Evolutionary conservation across 2,888 invertebrate species (phyloP).

Genomic region (Dryobota labecula): DNA sequence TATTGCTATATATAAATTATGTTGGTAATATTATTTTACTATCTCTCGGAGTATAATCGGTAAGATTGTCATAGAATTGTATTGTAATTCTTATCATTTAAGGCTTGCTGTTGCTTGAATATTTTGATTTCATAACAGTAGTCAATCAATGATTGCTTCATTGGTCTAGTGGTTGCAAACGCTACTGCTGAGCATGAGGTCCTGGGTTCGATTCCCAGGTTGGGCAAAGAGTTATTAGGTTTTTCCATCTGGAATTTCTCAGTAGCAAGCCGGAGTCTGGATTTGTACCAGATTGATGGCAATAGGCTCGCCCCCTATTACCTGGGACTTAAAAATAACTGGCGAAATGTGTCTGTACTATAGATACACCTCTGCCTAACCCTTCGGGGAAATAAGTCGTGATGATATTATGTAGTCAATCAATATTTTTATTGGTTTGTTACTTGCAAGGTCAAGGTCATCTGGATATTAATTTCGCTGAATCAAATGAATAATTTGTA

Average conservation of each 20-base stretch:
- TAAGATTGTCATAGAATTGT: neutral
- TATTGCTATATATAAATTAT: conserved; percentile 32
- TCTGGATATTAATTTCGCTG: neutral
- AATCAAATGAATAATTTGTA: neutral
- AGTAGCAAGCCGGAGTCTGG: too few relatives aligned
- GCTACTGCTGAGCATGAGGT: too few relatives aligned
- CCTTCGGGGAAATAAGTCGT: too few relatives aligned
- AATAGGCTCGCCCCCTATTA: too few relatives aligned
- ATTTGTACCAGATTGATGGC: too few relatives aligned
- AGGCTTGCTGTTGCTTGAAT: neutral
- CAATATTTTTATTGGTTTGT: neutral
- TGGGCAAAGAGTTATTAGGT: too few relatives aligned
- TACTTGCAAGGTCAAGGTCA: conserved; percentile 27
- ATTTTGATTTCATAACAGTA: neutral
- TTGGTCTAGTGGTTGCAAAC: too few relatives aligned
- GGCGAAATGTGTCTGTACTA: too few relatives aligned
- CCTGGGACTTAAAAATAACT: too few relatives aligned
- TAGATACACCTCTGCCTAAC: too few relatives aligned
- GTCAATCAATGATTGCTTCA: neutral
- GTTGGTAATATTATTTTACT: conserved; percentile 7
- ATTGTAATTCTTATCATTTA: neutral
- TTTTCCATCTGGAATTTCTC: too few relatives aligned
- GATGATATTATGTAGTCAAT: neutral
- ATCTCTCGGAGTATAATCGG: neutral
- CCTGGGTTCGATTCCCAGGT: too few relatives aligned